Evolutionary conservation across 2,797 vertebrate species (phyloP).

Genomic region (Melanotaenia boesemani): DNA sequence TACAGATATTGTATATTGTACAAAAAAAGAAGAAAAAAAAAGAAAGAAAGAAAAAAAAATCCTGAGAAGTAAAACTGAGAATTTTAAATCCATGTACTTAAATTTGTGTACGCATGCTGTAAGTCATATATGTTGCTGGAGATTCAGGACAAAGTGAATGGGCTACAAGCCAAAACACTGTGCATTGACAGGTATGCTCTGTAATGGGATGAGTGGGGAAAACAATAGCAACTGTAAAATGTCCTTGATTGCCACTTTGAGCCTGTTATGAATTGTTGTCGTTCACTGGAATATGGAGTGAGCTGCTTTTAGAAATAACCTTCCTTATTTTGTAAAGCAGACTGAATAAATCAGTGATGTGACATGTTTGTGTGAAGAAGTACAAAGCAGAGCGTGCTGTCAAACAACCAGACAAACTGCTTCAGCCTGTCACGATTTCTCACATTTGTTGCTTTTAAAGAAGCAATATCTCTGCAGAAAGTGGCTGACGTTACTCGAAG

Average conservation of each 20-base stretch:
- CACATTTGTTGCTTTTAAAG: constrained; percentile 20
- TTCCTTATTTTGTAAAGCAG: constrained; percentile 36
- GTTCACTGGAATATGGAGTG: constrained; percentile 8
- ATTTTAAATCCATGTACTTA: too few species aligned
- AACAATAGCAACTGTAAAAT: background rate
- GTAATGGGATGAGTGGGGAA: background rate
- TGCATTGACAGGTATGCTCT: background rate
- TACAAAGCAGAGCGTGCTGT: constrained; percentile 17
- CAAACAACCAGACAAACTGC: constrained; percentile 17
- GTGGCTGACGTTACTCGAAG: background rate
- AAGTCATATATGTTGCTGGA: constrained; percentile 1
- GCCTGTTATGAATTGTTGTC: background rate
- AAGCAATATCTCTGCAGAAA: background rate
- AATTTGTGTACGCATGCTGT: background rate
- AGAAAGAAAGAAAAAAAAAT: too few species aligned
- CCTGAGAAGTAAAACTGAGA: too few species aligned
- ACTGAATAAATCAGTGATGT: constrained; percentile 24
- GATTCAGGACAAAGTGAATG: background rate
- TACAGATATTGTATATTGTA: background rate
- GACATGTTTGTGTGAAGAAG: constrained; percentile 32
- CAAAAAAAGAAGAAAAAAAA: background rate
- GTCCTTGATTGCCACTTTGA: background rate
- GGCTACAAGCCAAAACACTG: background rate
- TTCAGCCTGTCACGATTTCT: background rate
- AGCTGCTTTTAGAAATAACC: background rate